These are phyloP conservation scores for Orussus abietinus DNA, from an alignment of 1,140 invertebrate species.

Conservation along the genomic window DNA sequence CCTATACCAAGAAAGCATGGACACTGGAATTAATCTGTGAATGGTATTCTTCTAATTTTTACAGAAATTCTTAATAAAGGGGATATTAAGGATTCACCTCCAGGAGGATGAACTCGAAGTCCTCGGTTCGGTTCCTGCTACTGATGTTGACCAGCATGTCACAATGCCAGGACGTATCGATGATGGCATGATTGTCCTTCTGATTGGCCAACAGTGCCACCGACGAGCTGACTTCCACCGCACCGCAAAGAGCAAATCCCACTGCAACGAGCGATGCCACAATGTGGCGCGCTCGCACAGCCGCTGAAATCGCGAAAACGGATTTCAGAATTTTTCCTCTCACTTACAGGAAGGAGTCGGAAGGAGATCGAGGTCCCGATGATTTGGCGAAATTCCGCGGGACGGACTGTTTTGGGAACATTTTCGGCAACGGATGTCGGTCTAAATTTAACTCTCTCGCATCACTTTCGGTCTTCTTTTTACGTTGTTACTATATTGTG, in stretches of 20 bases:
- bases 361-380: too few species aligned
- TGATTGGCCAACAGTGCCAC: slow-evolving; percentile 56
- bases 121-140: slow-evolving; percentile 45
- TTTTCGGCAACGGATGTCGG: too few species aligned
- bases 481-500: slow-evolving; percentile 9
- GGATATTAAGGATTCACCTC: slow-evolving; percentile 30
- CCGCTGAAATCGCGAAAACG: slow-evolving; percentile 52
- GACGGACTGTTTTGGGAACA: too few species aligned
- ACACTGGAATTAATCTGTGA: too few species aligned
- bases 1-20: too few species aligned
- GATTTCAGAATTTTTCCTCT: too few species aligned
- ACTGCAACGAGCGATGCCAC: slow-evolving; percentile 54
- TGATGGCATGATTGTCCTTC: slow-evolving; percentile 48
- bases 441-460: too few species aligned
- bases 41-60: too few species aligned
- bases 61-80: not conserved
- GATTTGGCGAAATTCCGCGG: too few species aligned
- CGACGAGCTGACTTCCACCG: slow-evolving; percentile 57
- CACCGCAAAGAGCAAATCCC: slow-evolving; percentile 56
- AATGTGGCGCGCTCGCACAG: slow-evolving; percentile 54
- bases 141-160: slow-evolving; percentile 48
- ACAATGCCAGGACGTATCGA: slow-evolving; percentile 51
- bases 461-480: too few species aligned
- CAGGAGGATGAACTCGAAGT: slow-evolving; percentile 44
- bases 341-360: too few species aligned